A percentile compares a stretch with the other conserved stretches of the same genome.
phyloP scores from a whole-genome alignment of 2,888 invertebrate genomes.

The Phaedon cochleariae region DNA sequence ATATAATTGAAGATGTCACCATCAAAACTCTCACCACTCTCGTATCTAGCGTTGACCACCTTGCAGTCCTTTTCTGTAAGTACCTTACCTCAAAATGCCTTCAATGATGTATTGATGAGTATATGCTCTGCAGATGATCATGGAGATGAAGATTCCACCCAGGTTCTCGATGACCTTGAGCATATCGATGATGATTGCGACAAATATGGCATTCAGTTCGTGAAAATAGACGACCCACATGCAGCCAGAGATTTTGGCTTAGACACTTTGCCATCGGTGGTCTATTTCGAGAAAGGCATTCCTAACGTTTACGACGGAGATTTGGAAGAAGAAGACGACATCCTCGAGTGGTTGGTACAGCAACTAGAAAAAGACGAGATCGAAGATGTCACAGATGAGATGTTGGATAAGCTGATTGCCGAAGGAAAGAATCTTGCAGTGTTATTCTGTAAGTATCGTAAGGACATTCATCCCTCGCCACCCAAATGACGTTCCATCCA shows the following conservation, averaged over 20 bases:
- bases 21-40: constrained; percentile 86
- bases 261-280: constrained; percentile 81
- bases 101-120: no score
- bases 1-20: constrained; percentile 94
- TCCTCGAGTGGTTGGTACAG: constrained; percentile 85
- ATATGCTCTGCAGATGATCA: constrained; percentile 91
- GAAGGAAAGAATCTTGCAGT: constrained; percentile 90
- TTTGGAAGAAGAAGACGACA: constrained; percentile 87
- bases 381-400: constrained; percentile 94
- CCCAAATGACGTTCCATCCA: no score
- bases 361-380: constrained; percentile 93
- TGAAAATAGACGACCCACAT: constrained; percentile 87
- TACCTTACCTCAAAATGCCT: constrained; percentile 43
- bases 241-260: constrained; percentile 90
- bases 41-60: constrained; percentile 88
- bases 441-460: constrained; percentile 81
- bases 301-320: constrained; percentile 93
- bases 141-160: constrained; percentile 87
- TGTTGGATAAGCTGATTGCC: constrained; percentile 88
- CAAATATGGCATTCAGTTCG: constrained; percentile 90
- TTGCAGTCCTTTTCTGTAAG: constrained; percentile 93
- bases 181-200: constrained; percentile 95
- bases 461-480: no score
- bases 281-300: constrained; percentile 93
- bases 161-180: constrained; percentile 85